Evolutionary conservation across 1,140 invertebrate genomes (phyloP), one percentile per base, ranked within the genome.

Genomic region (Drosophila arawakana): DNA sequence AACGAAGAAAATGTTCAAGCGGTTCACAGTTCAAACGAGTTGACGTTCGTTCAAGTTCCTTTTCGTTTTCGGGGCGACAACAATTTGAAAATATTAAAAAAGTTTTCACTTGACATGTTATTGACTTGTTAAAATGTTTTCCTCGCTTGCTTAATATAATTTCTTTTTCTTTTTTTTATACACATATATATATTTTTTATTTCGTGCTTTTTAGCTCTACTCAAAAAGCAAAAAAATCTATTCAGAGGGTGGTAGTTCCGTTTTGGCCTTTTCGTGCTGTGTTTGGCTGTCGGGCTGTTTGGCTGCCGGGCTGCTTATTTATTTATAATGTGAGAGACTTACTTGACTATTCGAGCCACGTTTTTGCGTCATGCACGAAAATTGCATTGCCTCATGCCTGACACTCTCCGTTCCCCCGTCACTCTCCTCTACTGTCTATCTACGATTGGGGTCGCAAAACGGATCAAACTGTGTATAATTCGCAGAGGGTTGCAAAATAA

Each of bases 51-150:
- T 59, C 25, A 73, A 67, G 58, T 66, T 76, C 39, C 50, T 39
- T 15, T 9, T 35, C 13, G 10, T 30, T 54, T 44, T 37, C n/a
- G 15, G 52, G 50, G 66, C 55, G 66, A 81, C 83, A 80, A 78
- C 80, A 83, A 73, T 90, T 89, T 84, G 70, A 89, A 90, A 89
- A 89, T 89, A 89, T 89, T 89, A 89, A 84, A 89, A 89, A 89
- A 89, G 55, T 89, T 89, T 89, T 84, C 75, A 84, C 84, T 90
- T 84, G 84, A 89, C 85, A 90, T 89, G 85, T 89, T 89, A 89
- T 89, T 89, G 84, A 89, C 84, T 89, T 90, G 84, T 89, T 89
- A 89, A 89, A 89, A 89, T 89, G 84, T 89, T 89, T 84, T 77
- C 63, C 77, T 80, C 81, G 66, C 84, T 75, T 61, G 47, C 62